Percentiles rank a stretch among this genome's conserved stretches.
Conservation (phyloP, 2,888 invertebrate species). For the Napeogenes inachia region DNA sequence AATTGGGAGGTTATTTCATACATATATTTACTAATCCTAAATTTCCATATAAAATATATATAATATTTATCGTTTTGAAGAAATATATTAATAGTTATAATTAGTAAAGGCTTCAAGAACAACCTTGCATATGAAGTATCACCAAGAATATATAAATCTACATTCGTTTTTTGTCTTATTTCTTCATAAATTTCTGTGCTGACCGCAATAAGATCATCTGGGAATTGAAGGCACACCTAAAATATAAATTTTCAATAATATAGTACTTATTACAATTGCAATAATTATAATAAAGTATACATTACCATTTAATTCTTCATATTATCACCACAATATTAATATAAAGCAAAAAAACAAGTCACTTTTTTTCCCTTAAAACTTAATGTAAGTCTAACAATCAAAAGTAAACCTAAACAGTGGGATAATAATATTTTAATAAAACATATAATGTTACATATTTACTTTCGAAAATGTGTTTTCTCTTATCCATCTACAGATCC, state of each 20-base stretch:
- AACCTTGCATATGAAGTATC: constrained; percentile 94
- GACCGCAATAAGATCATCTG: constrained; percentile 85
- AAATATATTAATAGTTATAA: not conserved
- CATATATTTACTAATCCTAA: not conserved
- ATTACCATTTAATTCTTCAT: too few relatives aligned
- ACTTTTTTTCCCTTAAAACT: too few relatives aligned
- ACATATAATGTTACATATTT: constrained; percentile 30
- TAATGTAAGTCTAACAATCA: too few relatives aligned
- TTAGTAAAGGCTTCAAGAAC: constrained; percentile 14
- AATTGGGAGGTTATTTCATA: too few relatives aligned
- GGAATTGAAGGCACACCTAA: constrained; percentile 94
- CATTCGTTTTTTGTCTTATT: constrained; percentile 60
- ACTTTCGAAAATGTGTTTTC: constrained; percentile 82
- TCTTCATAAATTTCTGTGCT: constrained; percentile 82
- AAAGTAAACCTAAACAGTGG: too few relatives aligned
- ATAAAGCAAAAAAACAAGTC: too few relatives aligned
- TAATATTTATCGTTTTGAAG: not conserved
- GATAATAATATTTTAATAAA: too few relatives aligned
- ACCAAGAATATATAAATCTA: constrained; percentile 87
- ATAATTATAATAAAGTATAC: too few relatives aligned
- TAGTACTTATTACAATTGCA: too few relatives aligned
- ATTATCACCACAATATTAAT: too few relatives aligned
- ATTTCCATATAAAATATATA: not conserved
- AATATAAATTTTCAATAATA: constrained; percentile 9
- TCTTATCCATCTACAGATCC: constrained; percentile 83